Evolutionary conservation across 2,113 vertebrate genomes (phyloP), one percentile per base, ranked within the genome.

Genomic region (Propithecus coquereli): DNA sequence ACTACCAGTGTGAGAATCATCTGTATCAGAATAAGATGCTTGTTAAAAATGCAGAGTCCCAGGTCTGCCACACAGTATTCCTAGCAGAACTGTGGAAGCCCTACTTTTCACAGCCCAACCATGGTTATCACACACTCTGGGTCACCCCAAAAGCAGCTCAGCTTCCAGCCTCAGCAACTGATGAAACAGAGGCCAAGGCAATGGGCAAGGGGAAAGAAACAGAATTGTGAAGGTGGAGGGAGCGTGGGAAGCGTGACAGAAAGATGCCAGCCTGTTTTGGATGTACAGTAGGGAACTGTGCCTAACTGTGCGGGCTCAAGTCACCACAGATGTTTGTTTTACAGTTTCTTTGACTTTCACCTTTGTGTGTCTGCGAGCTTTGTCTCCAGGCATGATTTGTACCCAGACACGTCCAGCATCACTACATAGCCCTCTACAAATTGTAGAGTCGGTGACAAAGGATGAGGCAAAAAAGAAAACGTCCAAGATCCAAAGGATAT

Each of bases 31-130:
- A 87, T 70, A 14, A 57, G 34, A 27, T 23, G 22, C 43, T 80
- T 81, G 12, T 66, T 92, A 73, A 94, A 87, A 92, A 65, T 82
- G 17, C n/a, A 91, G 47, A 45, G 63, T 89, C 34, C 45, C 40
- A 86, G 34, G 50, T 3, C n/a, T 81, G 32, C 30, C 71, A 30
- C 22, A 22, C 2, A 81, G 45, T 50, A 37, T 70, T 74, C 37
- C 77, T 30, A 3, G n/a, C 54, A 52, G 9, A 94, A 50, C 25
- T n/a, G 1, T 4, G 1, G 20, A 71, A 68, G n/a, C 7, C 34
- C 18, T 57, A 11, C 50, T 94, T 92, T 94, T 90, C 63, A 90
- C 13, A 43, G 54, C 23, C 54, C 43, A n/a, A 47, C 66, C 23
- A 34, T 27, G n/a, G 32, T 61, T 71, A 14, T 68, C 30, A 73